Percentiles rank a stretch among this genome's conserved stretches.
These are phyloP conservation scores for Epizoanthus scotinus DNA, from an alignment of 92 coral and sea anemone genomes.

Conservation along the genomic window DNA sequence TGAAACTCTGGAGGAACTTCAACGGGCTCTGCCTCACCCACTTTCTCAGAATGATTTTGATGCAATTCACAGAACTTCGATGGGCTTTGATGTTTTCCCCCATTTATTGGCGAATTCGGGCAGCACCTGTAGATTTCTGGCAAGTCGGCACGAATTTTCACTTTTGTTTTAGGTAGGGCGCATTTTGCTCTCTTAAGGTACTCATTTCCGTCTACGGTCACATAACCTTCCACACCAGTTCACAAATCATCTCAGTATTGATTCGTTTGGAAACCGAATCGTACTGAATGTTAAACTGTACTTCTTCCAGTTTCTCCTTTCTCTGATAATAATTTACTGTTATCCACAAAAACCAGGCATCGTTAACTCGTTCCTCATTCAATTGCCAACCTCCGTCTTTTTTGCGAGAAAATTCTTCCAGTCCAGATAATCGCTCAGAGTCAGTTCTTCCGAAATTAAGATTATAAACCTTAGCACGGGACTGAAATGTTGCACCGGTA, in stretches of 20 bases:
- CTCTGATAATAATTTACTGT: conserved; percentile 16
- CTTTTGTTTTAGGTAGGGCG: conserved; percentile 4
- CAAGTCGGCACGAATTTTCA: conserved; percentile 15
- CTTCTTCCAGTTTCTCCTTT: conserved; percentile 6
- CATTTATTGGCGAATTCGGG: conserved; percentile 25
- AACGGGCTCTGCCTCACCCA: conserved; percentile 21
- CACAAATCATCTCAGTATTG: conserved; percentile 39
- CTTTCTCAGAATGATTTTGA: conserved; percentile 8
- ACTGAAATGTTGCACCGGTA: conserved; percentile 36
- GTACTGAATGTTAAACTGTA: background rate
- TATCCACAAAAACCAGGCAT: conserved; percentile 10
- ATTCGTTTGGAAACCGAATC: background rate
- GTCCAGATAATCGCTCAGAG: background rate
- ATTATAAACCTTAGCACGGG: conserved; percentile 40
- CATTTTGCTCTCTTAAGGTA: conserved; percentile 41
- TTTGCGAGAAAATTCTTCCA: conserved; percentile 16
- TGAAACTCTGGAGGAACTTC: conserved; percentile 52
- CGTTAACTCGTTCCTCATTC: conserved; percentile 17
- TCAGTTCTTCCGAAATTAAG: background rate
- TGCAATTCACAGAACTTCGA: conserved; percentile 64
- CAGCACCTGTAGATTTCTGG: conserved; percentile 10
- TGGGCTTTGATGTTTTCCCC: conserved; percentile 55
- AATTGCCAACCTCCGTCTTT: conserved; percentile 18
- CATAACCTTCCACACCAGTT: conserved; percentile 56
- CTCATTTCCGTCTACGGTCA: conserved; percentile 59